Conservation (phyloP, 2,113 vertebrate species). For the Cervus canadensis region DNA sequence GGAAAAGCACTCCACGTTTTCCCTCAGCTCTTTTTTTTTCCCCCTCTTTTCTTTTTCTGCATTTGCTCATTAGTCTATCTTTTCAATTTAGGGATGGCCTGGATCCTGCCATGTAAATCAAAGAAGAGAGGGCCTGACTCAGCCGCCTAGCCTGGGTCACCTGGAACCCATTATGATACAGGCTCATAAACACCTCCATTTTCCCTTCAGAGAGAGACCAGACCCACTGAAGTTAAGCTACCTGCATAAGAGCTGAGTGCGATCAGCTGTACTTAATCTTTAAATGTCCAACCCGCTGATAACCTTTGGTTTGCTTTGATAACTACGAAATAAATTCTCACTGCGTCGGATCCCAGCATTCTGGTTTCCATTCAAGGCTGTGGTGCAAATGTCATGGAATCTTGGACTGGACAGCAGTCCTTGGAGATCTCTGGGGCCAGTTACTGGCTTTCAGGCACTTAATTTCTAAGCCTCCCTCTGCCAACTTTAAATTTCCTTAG, state of each 20-base stretch:
- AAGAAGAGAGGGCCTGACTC: constrained; percentile 72
- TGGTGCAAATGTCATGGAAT: constrained; percentile 60
- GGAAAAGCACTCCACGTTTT: constrained; percentile 73
- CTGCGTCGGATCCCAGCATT: constrained; percentile 56
- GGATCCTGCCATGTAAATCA: constrained; percentile 77
- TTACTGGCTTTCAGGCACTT: constrained; percentile 64
- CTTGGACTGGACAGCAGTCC: constrained; percentile 40
- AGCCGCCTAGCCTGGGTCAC: constrained; percentile 61
- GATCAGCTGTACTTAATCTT: constrained; percentile 78
- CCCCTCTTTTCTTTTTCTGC: constrained; percentile 58
- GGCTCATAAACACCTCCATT: constrained; percentile 77
- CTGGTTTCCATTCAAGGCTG: constrained; percentile 67
- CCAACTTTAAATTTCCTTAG: constrained; percentile 41
- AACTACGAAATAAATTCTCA: constrained; percentile 77
- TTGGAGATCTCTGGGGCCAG: constrained; percentile 48
- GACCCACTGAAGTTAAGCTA: constrained; percentile 75
- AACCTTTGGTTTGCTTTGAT: constrained; percentile 78
- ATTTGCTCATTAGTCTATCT: constrained; percentile 76
- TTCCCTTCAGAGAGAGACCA: constrained; percentile 76
- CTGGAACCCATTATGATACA: constrained; percentile 75
- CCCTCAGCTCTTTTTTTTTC: constrained; percentile 28
- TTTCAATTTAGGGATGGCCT: constrained; percentile 75
- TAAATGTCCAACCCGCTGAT: constrained; percentile 74
- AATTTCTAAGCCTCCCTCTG: constrained; percentile 51
- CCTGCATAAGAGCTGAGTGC: constrained; percentile 74